Base-by-base conservation (phyloP, 2,888 invertebrate species). In the Deroplatys truncata region DNA sequence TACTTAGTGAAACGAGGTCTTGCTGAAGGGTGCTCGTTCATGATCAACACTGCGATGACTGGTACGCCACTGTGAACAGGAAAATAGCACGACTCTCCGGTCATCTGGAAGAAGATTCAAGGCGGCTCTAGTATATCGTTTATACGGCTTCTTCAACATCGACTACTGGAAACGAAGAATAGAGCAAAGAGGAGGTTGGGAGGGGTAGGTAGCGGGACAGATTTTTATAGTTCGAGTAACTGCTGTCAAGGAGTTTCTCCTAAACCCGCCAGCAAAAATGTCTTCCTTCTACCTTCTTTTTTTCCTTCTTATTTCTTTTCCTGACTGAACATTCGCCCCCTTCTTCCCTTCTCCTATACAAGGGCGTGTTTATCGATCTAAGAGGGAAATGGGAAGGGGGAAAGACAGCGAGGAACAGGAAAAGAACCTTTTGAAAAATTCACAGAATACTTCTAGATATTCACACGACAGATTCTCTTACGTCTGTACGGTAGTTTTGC, bases 181-280 rank as follows among this genome's bases (percentile, higher is more conserved):
- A 87, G 86, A 82, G 31, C 29, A 87, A 31, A 83, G 43, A 28
- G 56, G 56, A 72, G 56, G 56, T 20, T 72, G 56, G 56, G 20
- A 72, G 56, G 56, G 56, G 16, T 20, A 25, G 56, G 16, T 20
- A 25, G 25, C 20, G 25, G 35, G 82, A 82, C 35, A 86, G 82
- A 87, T 87, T 87, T 87, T 83, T 87, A 87, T 35, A 87, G 82
- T 83, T 43, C 87, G 83, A 31, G 87, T 87, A 35, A 87, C 82
- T 82, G 82, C 82, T 87, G 87, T 83, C 82, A 87, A 25, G 29
- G 87, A 87, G 43, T 83, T 87, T 83, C 56, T 82, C 10, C 28
- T 85, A 28, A 85, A 85, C n/a, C 85, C 49, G n/a, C 85, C 28
- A 28, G 85, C 85, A 85, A 85, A 49, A 85, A 49, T 49, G 49